Evolutionary conservation across 1,140 invertebrate genomes (phyloP), one percentile per base, ranked within the genome.

Genomic region (Megalopta genalis): DNA sequence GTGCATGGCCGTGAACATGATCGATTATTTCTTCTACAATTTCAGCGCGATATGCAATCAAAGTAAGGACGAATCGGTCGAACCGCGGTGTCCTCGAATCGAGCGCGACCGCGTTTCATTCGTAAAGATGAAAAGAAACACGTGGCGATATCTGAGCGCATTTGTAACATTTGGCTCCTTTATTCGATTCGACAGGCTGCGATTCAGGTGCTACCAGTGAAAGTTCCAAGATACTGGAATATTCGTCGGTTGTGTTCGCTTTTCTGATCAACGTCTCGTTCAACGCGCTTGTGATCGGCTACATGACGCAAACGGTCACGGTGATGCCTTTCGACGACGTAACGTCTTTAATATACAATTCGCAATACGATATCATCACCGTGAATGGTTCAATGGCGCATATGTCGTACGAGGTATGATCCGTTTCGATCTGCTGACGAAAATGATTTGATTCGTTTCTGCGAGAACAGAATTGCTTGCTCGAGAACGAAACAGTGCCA

Each of bases 191-290:
- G 23, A 6, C 67, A 71, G 67, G 16, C 10, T 70, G 42, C 21
- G 3, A 46, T 16, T 49, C 52, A 46, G 10, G 6, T 16, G 9
- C 14, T 9, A 12, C 8, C 0, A 18, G 92, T 93, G 86, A 96
- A 98, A 90, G 97, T 98, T 93, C 98, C 98, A 93, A 94, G 95
- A 88, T 95, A 1, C 7, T 85, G 8, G 82, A 81, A 59, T 12
- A 59, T 59, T 77, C 64, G 0, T 9, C 67, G 7, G 59, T 65
- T 2, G 3, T 85, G 4, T 85, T 85, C 37, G 77, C 78, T 8
- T 59, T 21, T 12, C 9, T 85, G 57, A 21, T 85, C 7, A 66
- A 18, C 2, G 74, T 75, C 9, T 65, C 82, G 10, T 85, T 77
- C 39, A 32, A 67, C 5, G 78, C 67, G 12, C 18, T 85, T 14